Base-by-base conservation (phyloP, 2,113 vertebrate genomes). In the Mesoclemmys tuberculata region DNA sequence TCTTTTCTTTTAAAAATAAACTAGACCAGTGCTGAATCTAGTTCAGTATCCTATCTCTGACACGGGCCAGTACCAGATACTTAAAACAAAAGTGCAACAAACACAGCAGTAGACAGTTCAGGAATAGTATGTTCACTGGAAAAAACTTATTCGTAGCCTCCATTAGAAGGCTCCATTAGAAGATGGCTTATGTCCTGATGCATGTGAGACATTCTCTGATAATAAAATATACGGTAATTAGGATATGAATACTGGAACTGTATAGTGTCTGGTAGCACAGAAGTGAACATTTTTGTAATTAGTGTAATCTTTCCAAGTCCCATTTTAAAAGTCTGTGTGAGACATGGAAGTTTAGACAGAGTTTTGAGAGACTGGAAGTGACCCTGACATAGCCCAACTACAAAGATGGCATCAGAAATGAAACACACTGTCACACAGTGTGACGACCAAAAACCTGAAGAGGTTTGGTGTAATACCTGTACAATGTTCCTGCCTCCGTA, bases 91-190 rank as follows among this genome's bases (percentile, higher is more conserved):
- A 87, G 64, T 41, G 86, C 77, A 91, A 93, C 92, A 90, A 96
- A 80, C 52, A 12, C 64, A 84, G 91, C 7, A 7, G 1, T 6
- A 92, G 90, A 79, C n/a, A 93, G 90, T 52, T 2, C 89, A 82
- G 89, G 61, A 94, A 89, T 82, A 80, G 88, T 38, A 82, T 92
- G 84, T 56, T 95, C 90, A 38, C 90, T 95, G 85, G 96, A 92
- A 92, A 92, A 93, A 88, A 27, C 89, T 85, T 41, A 10, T 74
- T 41, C 38, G 21, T 41, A 41, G 68, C 68, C 38, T 41, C 95
- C 96, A 95, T 97, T 92, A 96, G 88, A n/a, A n/a, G n/a, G n/a
- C n/a, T n/a, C n/a, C n/a, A n/a, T 95, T 90, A 96, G 95, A 97
- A 96, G 93, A 86, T 78, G 85, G 94, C 84, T 97, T 96, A 93